Percentiles rank a stretch among this genome's conserved stretches.
phyloP scores from a whole-genome alignment of 1,140 invertebrate genomes.

The Diorhabda elongata region DNA sequence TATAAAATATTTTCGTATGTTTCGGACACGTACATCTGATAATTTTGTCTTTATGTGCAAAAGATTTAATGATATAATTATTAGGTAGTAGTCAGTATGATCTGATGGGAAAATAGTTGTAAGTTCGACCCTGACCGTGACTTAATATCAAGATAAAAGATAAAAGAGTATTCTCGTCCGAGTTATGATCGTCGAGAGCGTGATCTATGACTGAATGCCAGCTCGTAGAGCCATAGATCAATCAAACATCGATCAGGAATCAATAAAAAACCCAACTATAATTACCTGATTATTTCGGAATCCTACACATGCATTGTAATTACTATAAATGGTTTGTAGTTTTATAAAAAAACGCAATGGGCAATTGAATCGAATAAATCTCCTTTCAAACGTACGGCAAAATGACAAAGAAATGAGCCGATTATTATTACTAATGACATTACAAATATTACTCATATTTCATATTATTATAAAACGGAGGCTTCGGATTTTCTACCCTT shows the following conservation, averaged over 20 bases:
- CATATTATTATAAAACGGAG: conserved; percentile 24
- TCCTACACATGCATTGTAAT: conserved; percentile 42
- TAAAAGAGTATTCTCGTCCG: not conserved
- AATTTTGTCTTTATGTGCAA: too few relatives aligned
- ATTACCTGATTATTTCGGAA: conserved; percentile 42
- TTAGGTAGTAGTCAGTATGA: too few relatives aligned
- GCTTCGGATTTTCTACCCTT: not conserved
- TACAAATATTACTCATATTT: conserved; percentile 29
- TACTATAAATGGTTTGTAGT: conserved; percentile 37
- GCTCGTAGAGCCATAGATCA: conserved; percentile 39
- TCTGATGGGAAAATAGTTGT: too few relatives aligned
- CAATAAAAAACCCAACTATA: conserved; percentile 38
- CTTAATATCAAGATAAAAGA: not conserved
- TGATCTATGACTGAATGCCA: conserved; percentile 42
- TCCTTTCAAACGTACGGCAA: conserved; percentile 25
- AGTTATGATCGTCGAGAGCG: conserved; percentile 21
- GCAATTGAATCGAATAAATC: conserved; percentile 37
- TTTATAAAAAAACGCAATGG: conserved; percentile 30
- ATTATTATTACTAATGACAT: conserved; percentile 28
- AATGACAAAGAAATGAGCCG: conserved; percentile 25
- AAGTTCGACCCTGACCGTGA: not conserved
- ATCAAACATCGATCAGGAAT: conserved; percentile 41
- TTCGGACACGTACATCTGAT: too few relatives aligned
- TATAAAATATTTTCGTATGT: too few relatives aligned
- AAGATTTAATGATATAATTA: too few relatives aligned